Conservation (phyloP, 2,888 invertebrate species). For the Cyclophora albipunctata region DNA sequence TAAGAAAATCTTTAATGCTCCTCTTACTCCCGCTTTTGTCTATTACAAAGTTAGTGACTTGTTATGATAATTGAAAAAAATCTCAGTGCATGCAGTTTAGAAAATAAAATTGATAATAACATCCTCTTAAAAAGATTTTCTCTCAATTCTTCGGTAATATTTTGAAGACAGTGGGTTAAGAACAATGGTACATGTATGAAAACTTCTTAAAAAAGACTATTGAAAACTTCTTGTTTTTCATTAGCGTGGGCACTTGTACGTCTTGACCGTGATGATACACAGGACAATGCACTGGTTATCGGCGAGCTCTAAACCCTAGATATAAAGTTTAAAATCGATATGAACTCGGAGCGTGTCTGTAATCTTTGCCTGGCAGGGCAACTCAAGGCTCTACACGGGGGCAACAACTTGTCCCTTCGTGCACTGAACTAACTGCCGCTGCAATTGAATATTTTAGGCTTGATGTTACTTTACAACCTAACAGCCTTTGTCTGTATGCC, state of each 20-base stretch:
- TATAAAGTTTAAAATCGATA: slow-evolving; percentile 16
- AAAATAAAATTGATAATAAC: too few relatives aligned
- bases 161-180: too few relatives aligned
- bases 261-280: slow-evolving; percentile 16
- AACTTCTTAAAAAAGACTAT: too few relatives aligned
- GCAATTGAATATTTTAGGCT: slow-evolving; percentile 41
- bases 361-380: slow-evolving; percentile 32
- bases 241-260: neutral
- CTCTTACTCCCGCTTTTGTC: too few relatives aligned
- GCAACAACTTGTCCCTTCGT: slow-evolving; percentile 59
- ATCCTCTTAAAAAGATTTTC: too few relatives aligned
- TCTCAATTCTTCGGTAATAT: too few relatives aligned
- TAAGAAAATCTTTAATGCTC: too few relatives aligned
- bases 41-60: too few relatives aligned
- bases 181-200: too few relatives aligned
- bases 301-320: slow-evolving; percentile 8
- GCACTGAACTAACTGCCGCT: slow-evolving; percentile 49
- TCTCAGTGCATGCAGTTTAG: too few relatives aligned
- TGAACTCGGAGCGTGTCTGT: slow-evolving; percentile 21
- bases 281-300: slow-evolving; percentile 14
- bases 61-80: too few relatives aligned
- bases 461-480: slow-evolving; percentile 24
- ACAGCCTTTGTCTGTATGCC: slow-evolving; percentile 11
- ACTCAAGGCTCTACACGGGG: slow-evolving; percentile 47
- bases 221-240: too few relatives aligned